Conservation (phyloP, 2,888 invertebrate species). For the Brenthis daphne region DNA sequence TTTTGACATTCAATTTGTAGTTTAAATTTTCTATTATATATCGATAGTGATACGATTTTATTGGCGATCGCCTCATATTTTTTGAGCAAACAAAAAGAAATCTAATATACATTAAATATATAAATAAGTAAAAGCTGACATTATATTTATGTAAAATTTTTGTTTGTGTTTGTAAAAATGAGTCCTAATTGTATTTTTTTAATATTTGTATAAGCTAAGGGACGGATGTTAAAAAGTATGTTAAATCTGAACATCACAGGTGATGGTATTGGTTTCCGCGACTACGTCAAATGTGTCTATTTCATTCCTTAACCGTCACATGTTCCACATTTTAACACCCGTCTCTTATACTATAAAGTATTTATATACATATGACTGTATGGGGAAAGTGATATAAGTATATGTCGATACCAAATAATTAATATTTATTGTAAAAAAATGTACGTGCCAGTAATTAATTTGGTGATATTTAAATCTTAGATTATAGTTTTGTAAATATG, state of each 20-base stretch:
- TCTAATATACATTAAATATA: too few relatives aligned
- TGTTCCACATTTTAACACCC: neutral
- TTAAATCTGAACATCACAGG: neutral
- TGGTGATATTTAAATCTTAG: constrained; percentile 50
- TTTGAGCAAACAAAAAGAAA: too few relatives aligned
- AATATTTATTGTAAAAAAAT: constrained; percentile 64
- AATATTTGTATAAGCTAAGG: constrained; percentile 3
- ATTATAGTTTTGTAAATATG: constrained; percentile 35
- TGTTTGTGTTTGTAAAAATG: neutral
- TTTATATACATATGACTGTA: constrained; percentile 14
- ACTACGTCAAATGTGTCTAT: too few relatives aligned
- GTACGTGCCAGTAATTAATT: constrained; percentile 61
- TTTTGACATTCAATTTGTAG: too few relatives aligned
- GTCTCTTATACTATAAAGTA: constrained; percentile 4
- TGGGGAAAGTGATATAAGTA: constrained; percentile 42
- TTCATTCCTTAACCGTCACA: too few relatives aligned
- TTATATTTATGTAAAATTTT: neutral
- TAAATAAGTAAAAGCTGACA: too few relatives aligned
- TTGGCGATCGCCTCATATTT: too few relatives aligned
- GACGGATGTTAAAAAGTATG: neutral
- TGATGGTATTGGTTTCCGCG: too few relatives aligned
- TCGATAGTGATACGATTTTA: too few relatives aligned
- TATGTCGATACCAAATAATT: constrained; percentile 74
- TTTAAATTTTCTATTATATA: too few relatives aligned
- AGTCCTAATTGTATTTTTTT: too few relatives aligned